Evolutionary conservation across 2,113 vertebrate species (phyloP).

Genomic region (Piaya cayana): DNA sequence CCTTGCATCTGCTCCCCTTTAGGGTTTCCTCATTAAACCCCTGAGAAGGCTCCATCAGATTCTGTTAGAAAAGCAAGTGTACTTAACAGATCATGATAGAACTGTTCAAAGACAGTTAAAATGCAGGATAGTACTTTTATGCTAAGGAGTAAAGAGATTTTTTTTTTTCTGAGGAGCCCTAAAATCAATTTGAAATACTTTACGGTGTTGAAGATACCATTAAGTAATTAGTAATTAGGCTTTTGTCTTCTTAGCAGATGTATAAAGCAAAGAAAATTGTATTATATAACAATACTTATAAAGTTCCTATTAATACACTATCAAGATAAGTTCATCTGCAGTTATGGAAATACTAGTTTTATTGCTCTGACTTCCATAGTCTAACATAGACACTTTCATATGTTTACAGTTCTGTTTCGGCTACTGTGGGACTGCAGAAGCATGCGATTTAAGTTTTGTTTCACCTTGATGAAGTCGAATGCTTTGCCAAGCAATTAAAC

Average conservation of each 20-base stretch:
- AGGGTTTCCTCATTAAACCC: background rate
- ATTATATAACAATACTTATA: background rate
- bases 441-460: constrained; percentile 64
- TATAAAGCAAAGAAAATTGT: constrained; percentile 19
- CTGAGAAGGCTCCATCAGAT: background rate
- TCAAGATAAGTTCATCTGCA: background rate
- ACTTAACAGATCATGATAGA: background rate
- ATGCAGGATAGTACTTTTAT: background rate
- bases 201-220: background rate
- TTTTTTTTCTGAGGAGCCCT: background rate
- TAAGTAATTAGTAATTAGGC: background rate
- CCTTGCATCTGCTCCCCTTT: background rate
- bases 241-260: background rate
- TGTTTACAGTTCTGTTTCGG: constrained; percentile 42
- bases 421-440: constrained; percentile 49
- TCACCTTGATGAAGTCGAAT: background rate
- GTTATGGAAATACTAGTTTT: background rate
- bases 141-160: background rate
- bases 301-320: constrained; percentile 24
- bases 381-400: constrained; percentile 10
- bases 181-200: background rate
- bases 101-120: background rate
- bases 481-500: constrained; percentile 61
- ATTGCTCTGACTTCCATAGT: constrained; percentile 33
- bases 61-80: background rate